Evolutionary conservation across 2,888 invertebrate species (phyloP).

Genomic region (Ctenicera cuprea): DNA sequence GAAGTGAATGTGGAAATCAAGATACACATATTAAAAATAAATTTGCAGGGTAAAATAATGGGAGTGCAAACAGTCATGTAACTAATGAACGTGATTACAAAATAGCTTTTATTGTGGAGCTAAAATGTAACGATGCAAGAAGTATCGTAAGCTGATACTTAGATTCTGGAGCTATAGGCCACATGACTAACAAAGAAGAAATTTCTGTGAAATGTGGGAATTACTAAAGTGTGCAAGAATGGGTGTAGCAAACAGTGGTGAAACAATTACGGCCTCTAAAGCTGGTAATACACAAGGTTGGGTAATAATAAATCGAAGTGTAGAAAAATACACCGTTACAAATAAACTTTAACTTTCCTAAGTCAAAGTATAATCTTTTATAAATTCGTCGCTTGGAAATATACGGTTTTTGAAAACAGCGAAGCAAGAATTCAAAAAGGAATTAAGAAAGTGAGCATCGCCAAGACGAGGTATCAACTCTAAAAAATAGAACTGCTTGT

Average conservation of each 20-base stretch:
- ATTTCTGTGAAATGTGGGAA: neutral
- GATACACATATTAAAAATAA: neutral
- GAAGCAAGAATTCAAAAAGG: too few species aligned
- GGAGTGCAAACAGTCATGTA: neutral
- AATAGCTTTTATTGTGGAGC: neutral
- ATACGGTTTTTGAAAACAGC: too few species aligned
- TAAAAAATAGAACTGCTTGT: too few species aligned
- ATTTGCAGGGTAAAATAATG: neutral
- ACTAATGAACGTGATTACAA: neutral
- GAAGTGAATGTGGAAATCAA: neutral
- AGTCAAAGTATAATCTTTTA: too few species aligned
- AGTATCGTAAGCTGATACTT: too few species aligned
- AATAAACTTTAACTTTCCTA: too few species aligned
- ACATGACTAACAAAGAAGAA: too few species aligned
- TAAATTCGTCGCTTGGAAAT: too few species aligned
- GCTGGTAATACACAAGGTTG: conserved; percentile 2
- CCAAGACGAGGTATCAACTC: too few species aligned
- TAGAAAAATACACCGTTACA: neutral
- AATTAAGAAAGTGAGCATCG: too few species aligned
- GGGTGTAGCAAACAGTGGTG: neutral
- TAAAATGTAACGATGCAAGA: too few species aligned
- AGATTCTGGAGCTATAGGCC: too few species aligned
- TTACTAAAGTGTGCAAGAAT: neutral
- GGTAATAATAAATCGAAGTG: neutral
- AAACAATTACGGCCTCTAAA: neutral